Base-by-base conservation (phyloP, 1,140 invertebrate species). In the Megathymus violae region DNA sequence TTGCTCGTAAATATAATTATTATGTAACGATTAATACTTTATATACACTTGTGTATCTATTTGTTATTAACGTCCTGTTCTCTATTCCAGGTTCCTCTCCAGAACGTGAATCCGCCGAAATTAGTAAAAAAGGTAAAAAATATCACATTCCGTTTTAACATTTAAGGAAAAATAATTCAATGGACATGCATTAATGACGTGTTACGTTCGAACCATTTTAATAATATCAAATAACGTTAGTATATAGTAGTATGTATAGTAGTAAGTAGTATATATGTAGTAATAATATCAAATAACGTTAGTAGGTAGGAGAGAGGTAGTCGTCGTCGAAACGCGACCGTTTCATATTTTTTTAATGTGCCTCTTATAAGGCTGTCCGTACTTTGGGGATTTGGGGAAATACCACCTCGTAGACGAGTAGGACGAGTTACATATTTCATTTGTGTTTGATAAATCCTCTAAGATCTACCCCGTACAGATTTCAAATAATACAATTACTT, bases 101-200 rank as follows among this genome's bases (percentile, higher is more conserved):
- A 43, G 87, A 87, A 68, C 76, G 77, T 16, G 87, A 87, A 69
- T 19, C 79, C 56, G 54, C 58, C 61, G 87, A 89, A 65, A 83
- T 78, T 74, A 85, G 67, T 64, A 87, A 87, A 72, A 89, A 89
- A 89, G 87, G 85, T 88, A 85, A 71, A 67, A 58, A 70, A n/a
- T n/a, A 72, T 70, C 51, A 56, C 25, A 64, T 70, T 71, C 51
- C 56, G 63, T 58, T 67, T 69, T 62, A 62, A 60, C 58, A 62
- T 76, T 71, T 44, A 62, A 38, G 51, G 44, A 74, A 71, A 67
- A 72, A 73, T 76, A 72, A 71, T 69, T 75, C 67, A 78, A 44
- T 56, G 25, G 63, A 51, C 43, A 71, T 73, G 72, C 67, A 78
- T 76, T 67, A 74, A 67, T 72, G 65, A 69, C 72, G 67, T 63